Conservation (phyloP, 2,113 vertebrate species). For the Mustelus asterias region DNA sequence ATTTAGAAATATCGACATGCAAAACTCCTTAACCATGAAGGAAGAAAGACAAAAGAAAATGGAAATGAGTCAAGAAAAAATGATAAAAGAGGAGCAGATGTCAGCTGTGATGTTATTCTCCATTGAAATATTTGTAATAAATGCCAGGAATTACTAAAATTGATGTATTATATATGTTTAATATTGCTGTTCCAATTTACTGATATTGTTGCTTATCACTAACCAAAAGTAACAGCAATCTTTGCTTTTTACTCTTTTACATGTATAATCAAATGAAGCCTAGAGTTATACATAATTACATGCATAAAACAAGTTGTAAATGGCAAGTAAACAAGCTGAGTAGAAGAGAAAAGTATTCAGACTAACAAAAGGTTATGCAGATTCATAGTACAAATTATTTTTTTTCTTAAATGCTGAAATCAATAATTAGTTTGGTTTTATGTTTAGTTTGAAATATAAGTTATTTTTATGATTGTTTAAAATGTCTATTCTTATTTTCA, state of each 20-base stretch:
- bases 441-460: not conserved
- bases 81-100: not conserved
- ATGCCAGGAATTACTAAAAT: not conserved
- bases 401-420: not conserved
- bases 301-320: not conserved
- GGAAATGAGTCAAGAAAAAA: not conserved
- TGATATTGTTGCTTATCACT: not conserved
- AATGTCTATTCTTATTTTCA: too few species aligned
- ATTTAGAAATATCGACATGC: not conserved
- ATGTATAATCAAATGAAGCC: not conserved
- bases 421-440: not conserved
- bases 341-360: not conserved
- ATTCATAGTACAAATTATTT: not conserved
- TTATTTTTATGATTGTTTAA: too few species aligned
- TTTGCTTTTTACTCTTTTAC: not conserved
- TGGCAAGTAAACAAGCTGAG: not conserved
- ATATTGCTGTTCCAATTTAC: not conserved
- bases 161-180: not conserved
- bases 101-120: not conserved
- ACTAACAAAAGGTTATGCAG: not conserved
- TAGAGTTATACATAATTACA: not conserved
- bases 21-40: not conserved
- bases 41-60: not conserved
- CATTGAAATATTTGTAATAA: not conserved
- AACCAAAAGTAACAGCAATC: not conserved